Evolutionary conservation across 2,888 invertebrate species (phyloP).

Genomic region (Temnothorax unifasciatus): DNA sequence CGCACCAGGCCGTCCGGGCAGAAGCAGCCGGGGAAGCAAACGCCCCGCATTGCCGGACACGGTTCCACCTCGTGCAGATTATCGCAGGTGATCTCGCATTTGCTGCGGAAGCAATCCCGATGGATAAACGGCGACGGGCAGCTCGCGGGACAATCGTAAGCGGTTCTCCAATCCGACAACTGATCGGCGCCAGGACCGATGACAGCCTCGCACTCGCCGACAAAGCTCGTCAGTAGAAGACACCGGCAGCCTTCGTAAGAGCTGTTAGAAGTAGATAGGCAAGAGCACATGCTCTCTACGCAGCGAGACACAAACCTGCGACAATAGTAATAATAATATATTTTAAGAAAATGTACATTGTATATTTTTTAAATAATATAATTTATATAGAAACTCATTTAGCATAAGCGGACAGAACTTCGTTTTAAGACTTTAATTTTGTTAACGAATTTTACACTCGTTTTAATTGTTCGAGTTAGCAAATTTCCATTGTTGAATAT

Average conservation of each 20-base stretch:
- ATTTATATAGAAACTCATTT: too few species aligned
- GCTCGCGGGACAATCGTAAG: conserved; percentile 90
- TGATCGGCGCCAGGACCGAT: conserved; percentile 89
- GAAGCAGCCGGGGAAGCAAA: conserved; percentile 94
- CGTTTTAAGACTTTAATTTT: too few species aligned
- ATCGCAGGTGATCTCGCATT: conserved; percentile 93
- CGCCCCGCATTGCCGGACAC: conserved; percentile 89
- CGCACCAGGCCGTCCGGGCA: conserved; percentile 92
- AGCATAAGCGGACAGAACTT: too few species aligned
- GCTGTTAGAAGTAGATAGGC: conserved; percentile 87
- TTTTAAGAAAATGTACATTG: background rate
- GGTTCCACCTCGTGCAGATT: conserved; percentile 88
- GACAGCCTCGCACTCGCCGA: conserved; percentile 91
- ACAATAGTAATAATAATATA: background rate
- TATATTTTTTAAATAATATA: background rate
- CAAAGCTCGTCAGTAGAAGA: conserved; percentile 90
- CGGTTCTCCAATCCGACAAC: conserved; percentile 91
- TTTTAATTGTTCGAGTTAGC: background rate
- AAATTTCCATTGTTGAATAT: background rate
- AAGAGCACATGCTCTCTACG: conserved; percentile 92
- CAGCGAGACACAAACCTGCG: conserved; percentile 90
- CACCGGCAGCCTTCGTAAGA: conserved; percentile 89
- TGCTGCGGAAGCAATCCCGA: conserved; percentile 91
- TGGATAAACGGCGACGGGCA: conserved; percentile 93
- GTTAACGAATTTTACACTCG: too few species aligned